Base-by-base conservation (phyloP, 1,140 invertebrate genomes). In the Bombus soroeensis region DNA sequence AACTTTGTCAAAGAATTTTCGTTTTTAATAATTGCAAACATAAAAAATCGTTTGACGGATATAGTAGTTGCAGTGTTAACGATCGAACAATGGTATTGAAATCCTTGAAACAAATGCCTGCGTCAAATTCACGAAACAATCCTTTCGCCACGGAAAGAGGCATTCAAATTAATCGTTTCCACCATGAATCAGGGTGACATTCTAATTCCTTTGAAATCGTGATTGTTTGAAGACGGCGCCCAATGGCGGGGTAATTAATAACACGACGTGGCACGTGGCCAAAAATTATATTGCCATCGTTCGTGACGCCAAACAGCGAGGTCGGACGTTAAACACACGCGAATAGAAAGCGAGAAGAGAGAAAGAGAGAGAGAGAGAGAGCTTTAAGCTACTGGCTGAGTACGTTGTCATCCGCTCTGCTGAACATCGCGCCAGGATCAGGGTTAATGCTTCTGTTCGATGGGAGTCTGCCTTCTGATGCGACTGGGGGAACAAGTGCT, bases 401-500 rank as follows among this genome's bases (percentile, higher is more conserved):
- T 95, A 94, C 92, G 94, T 95, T 95, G 95, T 95, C 95, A 95
- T 95, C 88, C 94, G 94, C 92, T 94, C 84, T 94, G 93, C 90
- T 95, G 94, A 95, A 94, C 95, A 95, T 95, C 94, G 93, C 92
- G 92, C 94, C 84, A 91, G 95, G 94, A 95, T 95, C 92, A 95
- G 93, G 92, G 92, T 90, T 95, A 95, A 95, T 95, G 94, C 94
- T 93, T 92, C 94, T 94, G 92, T 95, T 94, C 93, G 94, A 94
- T 95, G 94, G 92, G 91, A 92, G 91, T 89, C 91, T 88, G 92
- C 92, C 93, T 88, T 66, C 86, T 90, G 86, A 89, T 89, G 89
- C 87, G 73, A 68, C 76, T 76, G 86, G 88, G 88, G 86, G 89
- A 83, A 81, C 76, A 43, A 88, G 66, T 82, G 81, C 64, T 75